Evolutionary conservation across 53 echinoderm and acorn worm species (phyloP).

Genomic region (Holothuria leucospilota): DNA sequence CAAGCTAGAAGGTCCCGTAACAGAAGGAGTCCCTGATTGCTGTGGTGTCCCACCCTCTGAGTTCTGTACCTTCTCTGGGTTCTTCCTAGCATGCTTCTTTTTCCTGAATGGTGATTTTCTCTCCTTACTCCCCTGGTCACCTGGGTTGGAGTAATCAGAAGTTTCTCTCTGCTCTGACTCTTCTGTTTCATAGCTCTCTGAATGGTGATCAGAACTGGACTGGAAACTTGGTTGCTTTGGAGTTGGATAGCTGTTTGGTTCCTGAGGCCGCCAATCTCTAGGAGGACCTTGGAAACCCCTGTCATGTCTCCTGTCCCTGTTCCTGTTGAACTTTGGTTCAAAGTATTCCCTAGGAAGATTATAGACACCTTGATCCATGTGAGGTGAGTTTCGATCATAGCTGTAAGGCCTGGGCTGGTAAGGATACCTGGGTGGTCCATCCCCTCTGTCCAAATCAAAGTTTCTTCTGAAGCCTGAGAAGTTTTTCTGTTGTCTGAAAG

Average conservation of each 20-base stretch:
- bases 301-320: slow-evolving; percentile 1
- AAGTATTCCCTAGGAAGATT: no score
- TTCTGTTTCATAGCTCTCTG: slow-evolving; percentile 17
- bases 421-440: slow-evolving; percentile 4
- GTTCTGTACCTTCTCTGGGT: slow-evolving; percentile 10
- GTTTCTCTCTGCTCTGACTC: slow-evolving; percentile 20
- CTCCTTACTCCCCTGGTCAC: neutral
- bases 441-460: neutral
- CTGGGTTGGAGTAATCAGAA: slow-evolving; percentile 21
- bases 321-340: neutral
- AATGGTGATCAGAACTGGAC: slow-evolving; percentile 9
- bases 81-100: slow-evolving; percentile 2
- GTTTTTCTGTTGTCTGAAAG: slow-evolving; percentile 31
- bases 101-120: slow-evolving; percentile 16
- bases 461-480: slow-evolving; percentile 28
- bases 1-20: neutral
- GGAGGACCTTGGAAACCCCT: neutral
- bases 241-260: slow-evolving; percentile 9
- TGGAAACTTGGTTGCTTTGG: slow-evolving; percentile 11
- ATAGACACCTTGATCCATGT: neutral
- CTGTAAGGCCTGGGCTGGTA: slow-evolving; percentile 5
- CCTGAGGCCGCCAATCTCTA: slow-evolving; percentile 21
- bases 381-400: neutral
- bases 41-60: slow-evolving; percentile 14
- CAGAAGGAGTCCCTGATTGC: slow-evolving; percentile 11